Conservation (phyloP, 2,888 invertebrate genomes). For the Geophilus truncorum region DNA sequence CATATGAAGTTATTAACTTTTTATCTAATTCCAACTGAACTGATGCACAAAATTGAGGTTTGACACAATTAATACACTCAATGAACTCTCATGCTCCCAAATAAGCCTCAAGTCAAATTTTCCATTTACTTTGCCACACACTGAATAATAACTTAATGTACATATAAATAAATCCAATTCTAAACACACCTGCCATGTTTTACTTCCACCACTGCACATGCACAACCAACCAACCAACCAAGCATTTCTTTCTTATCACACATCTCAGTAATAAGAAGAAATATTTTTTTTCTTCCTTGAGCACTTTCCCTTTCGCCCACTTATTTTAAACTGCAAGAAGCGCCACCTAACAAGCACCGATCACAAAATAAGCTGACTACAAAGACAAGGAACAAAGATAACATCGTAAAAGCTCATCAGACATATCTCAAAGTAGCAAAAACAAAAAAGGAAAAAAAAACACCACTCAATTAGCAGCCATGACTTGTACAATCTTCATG, state of each 20-base stretch:
- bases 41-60: no score
- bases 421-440: neutral
- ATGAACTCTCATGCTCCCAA: neutral
- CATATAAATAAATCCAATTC: neutral
- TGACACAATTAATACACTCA: neutral
- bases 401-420: slow-evolving; percentile 10
- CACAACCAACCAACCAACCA: neutral
- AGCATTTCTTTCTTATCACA: slow-evolving; percentile 3
- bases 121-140: neutral
- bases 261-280: neutral
- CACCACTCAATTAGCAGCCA: neutral
- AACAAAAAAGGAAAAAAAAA: neutral
- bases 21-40: no score
- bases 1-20: no score
- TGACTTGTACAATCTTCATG: neutral
- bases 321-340: neutral
- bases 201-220: neutral
- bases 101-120: neutral
- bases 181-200: neutral
- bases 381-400: neutral
- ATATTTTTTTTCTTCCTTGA: neutral
- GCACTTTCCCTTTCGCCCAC: slow-evolving; percentile 22
- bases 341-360: neutral
- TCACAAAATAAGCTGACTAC: neutral
- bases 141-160: neutral